Evolutionary conservation across 2,113 vertebrate species (phyloP), one percentile per base, ranked within the genome.

Genomic region (Serilophus lunatus): DNA sequence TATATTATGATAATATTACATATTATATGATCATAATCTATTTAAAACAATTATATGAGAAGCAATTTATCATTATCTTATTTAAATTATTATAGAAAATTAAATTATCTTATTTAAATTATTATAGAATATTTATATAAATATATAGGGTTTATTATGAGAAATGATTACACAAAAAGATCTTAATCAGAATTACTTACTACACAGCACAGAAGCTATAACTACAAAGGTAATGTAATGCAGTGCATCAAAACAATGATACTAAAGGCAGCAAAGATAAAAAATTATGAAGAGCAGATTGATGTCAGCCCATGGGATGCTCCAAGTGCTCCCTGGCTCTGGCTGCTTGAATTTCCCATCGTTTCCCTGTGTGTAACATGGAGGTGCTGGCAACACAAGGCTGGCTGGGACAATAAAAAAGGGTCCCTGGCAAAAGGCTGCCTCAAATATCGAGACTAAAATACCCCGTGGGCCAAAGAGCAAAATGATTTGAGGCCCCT

Each of bases 271-370:
- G 57, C 18, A 56, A 20, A 56, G 33, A 33, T 17, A n/a, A 16
- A 36, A 22, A 29, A 36, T 60, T 60, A 17, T 25, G 25, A 11
- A 10, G 23, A 23, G 36, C n/a, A 36, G n/a, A 3, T 36, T 11
- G n/a, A 6, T 36, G n/a, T 25, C 23, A 36, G 24, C 57, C 57
- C 57, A 25, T 14, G 3, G 69, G 40, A 2, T 35, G 57, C 7
- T 65, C 33, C 23, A 10, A 19, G 4, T 33, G 23, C 36, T 36
- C 71, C 12, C 24, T 31, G 8, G 1, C 7, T 22, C n/a, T 4
- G 40, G 20, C 51, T 9, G 2, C 49, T 64, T 5, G 31, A 19
- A 23, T 28, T 31, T 66, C 25, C 1, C 13, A 0, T 44, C 0
- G 0, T 18, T 49, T 50, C 25, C 14, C 20, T 22, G 14, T 9